Evolutionary conservation across 2,888 invertebrate genomes (phyloP), one percentile per base, ranked within the genome.

Genomic region (Polydesmus complanatus): DNA sequence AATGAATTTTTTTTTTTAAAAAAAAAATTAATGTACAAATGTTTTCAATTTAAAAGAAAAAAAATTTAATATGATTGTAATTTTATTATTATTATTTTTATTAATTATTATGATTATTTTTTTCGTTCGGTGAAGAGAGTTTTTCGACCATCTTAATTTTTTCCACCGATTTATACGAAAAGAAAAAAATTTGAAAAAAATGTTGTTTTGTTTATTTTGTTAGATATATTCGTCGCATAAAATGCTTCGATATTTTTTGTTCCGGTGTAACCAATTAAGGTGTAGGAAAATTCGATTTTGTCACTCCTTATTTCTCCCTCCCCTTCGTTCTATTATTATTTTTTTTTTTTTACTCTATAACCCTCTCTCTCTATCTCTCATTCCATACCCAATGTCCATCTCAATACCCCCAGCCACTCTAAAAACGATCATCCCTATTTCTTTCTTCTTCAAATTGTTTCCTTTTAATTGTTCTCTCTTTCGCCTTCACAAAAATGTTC

Each of bases 271-370:
- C 8, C 22, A 27, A 37, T 21, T 37, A 56, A 47, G 56, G 18
- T 47, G 37, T 37, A 56, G 27, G 56, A 56, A 56, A 22, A n/a
- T 21, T 47, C 27, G 56, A 37, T 37, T 37, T 37, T 14, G 37
- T 37, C 37, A 37, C 14, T 37, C 14, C 14, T 37, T 37, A 8
- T 14, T 37, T 37, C 14, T 14, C 37, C 37, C 5, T 37, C 37
- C 37, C 37, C 5, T 37, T n/a, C n/a, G n/a, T n/a, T n/a, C n/a
- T n/a, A n/a, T n/a, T n/a, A n/a, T n/a, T n/a, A n/a, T n/a, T n/a
- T n/a, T n/a, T n/a, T n/a, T n/a, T n/a, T n/a, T 37, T 8, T 37
- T 37, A 37, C 14, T 14, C 37, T 14, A 37, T 37, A 37, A 37
- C 5, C 37, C 37, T 14, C 5, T 37, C 5, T 37, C 8, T 5